Evolutionary conservation across 2,113 vertebrate genomes (phyloP).

Genomic region (Setophaga kirtlandii): DNA sequence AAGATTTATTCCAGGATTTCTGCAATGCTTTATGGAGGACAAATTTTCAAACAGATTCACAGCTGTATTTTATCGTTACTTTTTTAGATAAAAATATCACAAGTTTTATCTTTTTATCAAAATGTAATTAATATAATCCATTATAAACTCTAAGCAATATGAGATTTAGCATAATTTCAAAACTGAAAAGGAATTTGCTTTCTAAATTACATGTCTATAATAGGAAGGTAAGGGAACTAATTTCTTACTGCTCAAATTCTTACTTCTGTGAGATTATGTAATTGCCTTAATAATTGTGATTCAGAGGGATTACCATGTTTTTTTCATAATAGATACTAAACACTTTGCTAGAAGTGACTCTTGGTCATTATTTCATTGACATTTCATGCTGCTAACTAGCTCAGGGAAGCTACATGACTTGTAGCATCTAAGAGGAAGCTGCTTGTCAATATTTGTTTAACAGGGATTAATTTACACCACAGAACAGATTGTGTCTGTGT

Average conservation of each 20-base stretch:
- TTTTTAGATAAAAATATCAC: background rate
- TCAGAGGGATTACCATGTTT: background rate
- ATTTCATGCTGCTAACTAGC: background rate
- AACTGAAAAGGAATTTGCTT: background rate
- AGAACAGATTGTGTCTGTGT: background rate
- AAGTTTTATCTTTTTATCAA: background rate
- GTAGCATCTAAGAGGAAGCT: background rate
- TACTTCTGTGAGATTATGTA: background rate
- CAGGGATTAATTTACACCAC: background rate
- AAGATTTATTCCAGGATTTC: constrained; percentile 2
- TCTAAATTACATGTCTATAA: background rate
- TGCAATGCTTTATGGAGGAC: background rate
- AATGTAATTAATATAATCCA: background rate
- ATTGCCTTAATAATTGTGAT: background rate
- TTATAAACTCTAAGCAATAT: background rate
- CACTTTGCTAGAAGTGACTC: background rate
- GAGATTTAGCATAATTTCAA: background rate
- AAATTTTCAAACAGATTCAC: constrained; percentile 21
- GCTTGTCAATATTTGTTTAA: background rate
- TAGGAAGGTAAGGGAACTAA: background rate
- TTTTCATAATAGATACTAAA: background rate
- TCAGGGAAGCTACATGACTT: background rate
- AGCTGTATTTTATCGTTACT: background rate
- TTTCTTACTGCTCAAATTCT: background rate
- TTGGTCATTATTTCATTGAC: background rate